Evolutionary conservation across 2,113 vertebrate species (phyloP).

Genomic region (Neomonachus schauinslandi): DNA sequence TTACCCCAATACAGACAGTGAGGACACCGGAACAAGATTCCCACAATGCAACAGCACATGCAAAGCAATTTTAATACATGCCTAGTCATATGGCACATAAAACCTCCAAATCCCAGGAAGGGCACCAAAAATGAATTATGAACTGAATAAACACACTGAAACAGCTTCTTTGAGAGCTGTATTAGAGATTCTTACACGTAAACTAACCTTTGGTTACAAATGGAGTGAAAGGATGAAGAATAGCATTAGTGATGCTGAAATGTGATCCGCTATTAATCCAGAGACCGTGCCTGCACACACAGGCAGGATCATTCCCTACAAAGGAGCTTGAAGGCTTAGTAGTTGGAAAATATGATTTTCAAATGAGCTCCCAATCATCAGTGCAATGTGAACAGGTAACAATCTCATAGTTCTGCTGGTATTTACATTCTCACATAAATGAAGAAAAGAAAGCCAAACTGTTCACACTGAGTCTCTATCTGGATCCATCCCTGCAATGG

Average conservation of each 20-base stretch:
- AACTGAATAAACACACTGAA: slow-evolving; percentile 47
- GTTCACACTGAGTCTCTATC: slow-evolving; percentile 81
- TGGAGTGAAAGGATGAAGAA: slow-evolving; percentile 45
- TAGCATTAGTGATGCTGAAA: slow-evolving; percentile 74
- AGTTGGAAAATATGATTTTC: slow-evolving; percentile 41
- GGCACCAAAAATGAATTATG: slow-evolving; percentile 44
- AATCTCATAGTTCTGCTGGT: slow-evolving; percentile 26
- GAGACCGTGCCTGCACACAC: slow-evolving; percentile 66
- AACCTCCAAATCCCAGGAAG: neutral
- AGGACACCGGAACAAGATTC: slow-evolving; percentile 55
- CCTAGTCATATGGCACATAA: slow-evolving; percentile 68
- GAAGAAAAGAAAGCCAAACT: slow-evolving; percentile 42
- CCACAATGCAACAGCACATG: slow-evolving; percentile 62
- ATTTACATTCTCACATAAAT: slow-evolving; percentile 1
- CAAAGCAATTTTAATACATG: slow-evolving; percentile 65
- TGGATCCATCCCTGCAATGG: slow-evolving; percentile 87
- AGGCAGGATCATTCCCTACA: neutral
- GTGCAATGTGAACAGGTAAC: slow-evolving; percentile 17
- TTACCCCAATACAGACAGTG: slow-evolving; percentile 14
- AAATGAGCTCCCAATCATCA: slow-evolving; percentile 48
- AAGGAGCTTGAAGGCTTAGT: slow-evolving; percentile 45
- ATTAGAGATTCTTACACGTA: slow-evolving; percentile 53
- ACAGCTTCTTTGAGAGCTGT: slow-evolving; percentile 45
- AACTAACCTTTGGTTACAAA: slow-evolving; percentile 69
- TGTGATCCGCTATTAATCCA: slow-evolving; percentile 80